These are phyloP conservation scores for Vannuccia rotundouncinata DNA, from an alignment of 2,888 invertebrate genomes.

Conservation along the genomic window DNA sequence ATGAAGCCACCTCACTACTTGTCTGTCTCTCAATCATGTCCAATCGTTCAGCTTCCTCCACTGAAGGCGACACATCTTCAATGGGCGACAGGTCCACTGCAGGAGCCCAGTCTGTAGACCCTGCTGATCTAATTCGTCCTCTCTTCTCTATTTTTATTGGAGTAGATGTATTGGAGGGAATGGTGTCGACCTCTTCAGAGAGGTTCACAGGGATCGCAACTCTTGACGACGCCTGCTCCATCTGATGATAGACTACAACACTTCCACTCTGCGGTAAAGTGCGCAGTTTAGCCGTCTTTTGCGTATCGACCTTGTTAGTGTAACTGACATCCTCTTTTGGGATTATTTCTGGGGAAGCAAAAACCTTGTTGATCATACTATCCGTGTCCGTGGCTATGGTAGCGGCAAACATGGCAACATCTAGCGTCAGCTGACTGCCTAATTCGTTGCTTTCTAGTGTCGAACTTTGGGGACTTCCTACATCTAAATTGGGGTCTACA, in stretches of 20 bases:
- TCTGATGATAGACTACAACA: background rate
- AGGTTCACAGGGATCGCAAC: background rate
- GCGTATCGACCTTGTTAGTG: background rate
- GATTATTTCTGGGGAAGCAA: slow-evolving; percentile 14
- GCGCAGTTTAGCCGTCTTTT: background rate
- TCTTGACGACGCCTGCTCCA: background rate
- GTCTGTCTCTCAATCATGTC: background rate
- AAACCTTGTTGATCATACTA: slow-evolving; percentile 21
- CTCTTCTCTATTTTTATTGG: background rate
- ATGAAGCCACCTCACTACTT: background rate
- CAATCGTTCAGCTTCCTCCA: slow-evolving; percentile 44
- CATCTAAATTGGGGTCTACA: too few relatives aligned
- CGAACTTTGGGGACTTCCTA: background rate
- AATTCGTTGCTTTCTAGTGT: background rate
- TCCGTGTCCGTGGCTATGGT: slow-evolving; percentile 29
- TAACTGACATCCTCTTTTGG: background rate
- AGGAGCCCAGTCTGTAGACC: slow-evolving; percentile 44
- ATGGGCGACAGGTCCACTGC: slow-evolving; percentile 47
- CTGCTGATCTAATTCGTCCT: background rate
- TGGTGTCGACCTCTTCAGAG: background rate
- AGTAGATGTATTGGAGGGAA: too few relatives aligned
- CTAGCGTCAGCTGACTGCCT: background rate
- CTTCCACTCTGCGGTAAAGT: background rate
- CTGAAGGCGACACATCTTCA: slow-evolving; percentile 46
- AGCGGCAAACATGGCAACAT: slow-evolving; percentile 33